These are phyloP conservation scores for Portevinia maculata DNA, from an alignment of 2,888 invertebrate genomes.

Conservation along the genomic window DNA sequence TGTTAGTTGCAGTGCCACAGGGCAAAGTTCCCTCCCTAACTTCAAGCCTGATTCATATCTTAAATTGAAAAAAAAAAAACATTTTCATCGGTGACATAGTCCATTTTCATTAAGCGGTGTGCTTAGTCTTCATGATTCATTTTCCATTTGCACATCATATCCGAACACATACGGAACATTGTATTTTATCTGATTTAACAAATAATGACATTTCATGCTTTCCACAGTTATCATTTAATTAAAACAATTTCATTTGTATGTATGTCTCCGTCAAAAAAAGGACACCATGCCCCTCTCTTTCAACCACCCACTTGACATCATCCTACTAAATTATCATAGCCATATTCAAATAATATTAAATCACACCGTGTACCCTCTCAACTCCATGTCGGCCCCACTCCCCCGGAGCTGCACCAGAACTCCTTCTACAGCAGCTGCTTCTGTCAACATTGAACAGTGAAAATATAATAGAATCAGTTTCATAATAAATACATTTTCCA, in stretches of 20 bases:
- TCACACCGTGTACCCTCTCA: constrained; percentile 6
- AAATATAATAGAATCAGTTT: constrained; percentile 66
- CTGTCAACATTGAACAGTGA: constrained; percentile 50
- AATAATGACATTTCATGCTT: constrained; percentile 41
- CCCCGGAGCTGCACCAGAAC: too few relatives aligned
- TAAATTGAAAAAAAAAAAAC: too few relatives aligned
- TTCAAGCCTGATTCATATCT: too few relatives aligned
- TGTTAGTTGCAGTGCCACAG: too few relatives aligned
- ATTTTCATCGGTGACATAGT: too few relatives aligned
- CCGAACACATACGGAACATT: neutral
- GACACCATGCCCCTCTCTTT: neutral
- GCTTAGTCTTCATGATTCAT: too few relatives aligned
- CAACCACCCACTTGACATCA: constrained; percentile 18
- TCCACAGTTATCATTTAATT: constrained; percentile 49
- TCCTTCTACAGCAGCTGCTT: constrained; percentile 25
- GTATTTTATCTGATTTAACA: constrained; percentile 41
- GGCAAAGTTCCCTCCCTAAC: too few relatives aligned
- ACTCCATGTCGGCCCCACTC: neutral
- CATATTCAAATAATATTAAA: constrained; percentile 63
- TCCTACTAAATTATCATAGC: constrained; percentile 54
- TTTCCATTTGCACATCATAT: too few relatives aligned
- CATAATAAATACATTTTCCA: constrained; percentile 46
- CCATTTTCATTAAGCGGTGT: too few relatives aligned
- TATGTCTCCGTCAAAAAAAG: neutral
- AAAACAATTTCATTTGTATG: constrained; percentile 44